Evolutionary conservation across 2,888 invertebrate genomes (phyloP).

Genomic region (Campoletis raptor): DNA sequence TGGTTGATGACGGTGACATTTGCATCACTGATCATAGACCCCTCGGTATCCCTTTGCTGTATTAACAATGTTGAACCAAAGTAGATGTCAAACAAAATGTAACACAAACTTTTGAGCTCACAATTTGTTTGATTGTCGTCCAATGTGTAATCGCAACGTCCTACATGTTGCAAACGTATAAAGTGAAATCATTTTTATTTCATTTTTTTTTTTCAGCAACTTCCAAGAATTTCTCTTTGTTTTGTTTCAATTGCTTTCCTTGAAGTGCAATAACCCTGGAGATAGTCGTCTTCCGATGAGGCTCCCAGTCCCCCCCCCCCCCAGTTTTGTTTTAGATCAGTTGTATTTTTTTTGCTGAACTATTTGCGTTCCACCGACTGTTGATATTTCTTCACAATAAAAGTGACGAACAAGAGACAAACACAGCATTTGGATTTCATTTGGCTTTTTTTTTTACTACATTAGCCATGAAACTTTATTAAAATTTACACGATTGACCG

Average conservation of each 20-base stretch:
- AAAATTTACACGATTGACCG: neutral
- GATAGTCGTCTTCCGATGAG: neutral
- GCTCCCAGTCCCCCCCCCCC: no score
- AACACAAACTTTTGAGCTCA: neutral
- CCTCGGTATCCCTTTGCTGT: neutral
- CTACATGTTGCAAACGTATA: neutral
- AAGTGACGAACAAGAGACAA: neutral
- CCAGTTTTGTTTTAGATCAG: neutral
- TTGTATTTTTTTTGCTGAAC: neutral
- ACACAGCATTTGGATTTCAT: neutral
- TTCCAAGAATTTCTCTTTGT: neutral
- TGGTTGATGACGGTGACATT: slow-evolving; percentile 34
- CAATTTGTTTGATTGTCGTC: neutral
- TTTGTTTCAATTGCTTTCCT: neutral
- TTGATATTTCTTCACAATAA: neutral
- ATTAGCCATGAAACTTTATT: neutral
- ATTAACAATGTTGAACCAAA: neutral
- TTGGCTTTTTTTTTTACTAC: neutral
- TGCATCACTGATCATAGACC: slow-evolving; percentile 61
- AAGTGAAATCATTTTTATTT: neutral
- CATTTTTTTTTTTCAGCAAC: neutral
- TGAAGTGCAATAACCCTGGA: neutral
- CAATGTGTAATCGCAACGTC: neutral
- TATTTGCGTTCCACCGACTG: neutral
- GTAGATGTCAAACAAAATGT: neutral